Base-by-base conservation (phyloP, 1,140 invertebrate genomes). In the Mactra quadrangularis region DNA sequence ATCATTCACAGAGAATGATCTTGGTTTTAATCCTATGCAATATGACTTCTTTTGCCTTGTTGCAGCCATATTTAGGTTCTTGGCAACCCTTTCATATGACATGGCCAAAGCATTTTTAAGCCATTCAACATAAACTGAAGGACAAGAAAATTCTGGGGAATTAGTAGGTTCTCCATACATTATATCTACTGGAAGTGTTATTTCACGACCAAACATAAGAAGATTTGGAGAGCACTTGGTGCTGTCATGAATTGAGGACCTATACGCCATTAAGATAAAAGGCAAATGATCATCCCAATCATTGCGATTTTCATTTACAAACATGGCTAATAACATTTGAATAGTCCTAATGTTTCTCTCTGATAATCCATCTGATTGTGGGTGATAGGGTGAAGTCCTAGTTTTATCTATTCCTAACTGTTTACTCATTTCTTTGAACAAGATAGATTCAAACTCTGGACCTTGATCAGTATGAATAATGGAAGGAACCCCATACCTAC, bases 401-500 rank as follows among this genome's bases (percentile, higher is more conserved):
- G 64, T 78, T 47, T 85, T 85, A 35, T 81, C 53, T n/a, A 86
- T 83, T 15, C 74, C 76, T 27, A 87, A 68, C 6, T 53, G 11
- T 50, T 75, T 29, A 59, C 86, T 83, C n/a, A 87, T 25, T 13
- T 71, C 45, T 27, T 72, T 29, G 27, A 88, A 82, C 17, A 89
- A 25, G 22, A 57, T 15, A 38, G 81, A 84, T 68, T 83, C 71
- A 66, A 89, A 85, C 41, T 89, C 62, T 19, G 71, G 75, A 29
- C 91, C 93, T 81, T 92, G 89, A 81, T 93, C 92, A 1, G 92
- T 79, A 25, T 90, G 85, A 11, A 93, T 83, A 22, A 88, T 74
- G 9, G 85, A 31, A 0, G 93, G 93, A 0, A 89, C 84, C 17
- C 93, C 94, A 82, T 88, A 91, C 13, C 90, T 82, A 66, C 66